Base-by-base conservation (phyloP, 2,113 vertebrate species). In the Heliornis fulica region DNA sequence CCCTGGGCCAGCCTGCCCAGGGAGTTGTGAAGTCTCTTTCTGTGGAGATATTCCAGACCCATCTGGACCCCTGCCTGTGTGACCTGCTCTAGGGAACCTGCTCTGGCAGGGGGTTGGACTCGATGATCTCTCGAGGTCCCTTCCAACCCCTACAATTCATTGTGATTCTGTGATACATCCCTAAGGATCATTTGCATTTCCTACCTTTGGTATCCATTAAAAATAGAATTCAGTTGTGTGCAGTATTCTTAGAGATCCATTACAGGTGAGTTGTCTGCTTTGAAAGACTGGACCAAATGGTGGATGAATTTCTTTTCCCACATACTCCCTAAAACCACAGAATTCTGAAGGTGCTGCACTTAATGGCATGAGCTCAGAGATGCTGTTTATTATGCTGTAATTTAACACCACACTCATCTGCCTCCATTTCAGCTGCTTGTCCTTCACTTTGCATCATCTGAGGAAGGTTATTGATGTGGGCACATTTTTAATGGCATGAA, bases 401-500 rank as follows among this genome's bases (percentile, higher is more conserved):
- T 81, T 64, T 83, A 78, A 60, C 72, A 70, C 63, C 43, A 13
- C 5, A 9, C 81, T 64, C 63, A 17, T 66, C 21, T 6, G 53
- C 70, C 71, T 51, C 65, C 66, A 45, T 82, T 87, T 94, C 88
- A 84, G 57, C 75, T 68, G 57, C 90, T 94, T 89, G 93, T 79
- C 96, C 94, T 97, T 98, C 91, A 95, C 76, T 50, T 54, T 77
- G 45, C 63, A 21, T 40, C 80, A 32, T 88, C 74, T 40, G 57
- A 54, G 68, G 31, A 78, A 86, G 87, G 91, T 91, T 83, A 97
- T 94, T 94, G 97, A 96, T 88, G 79, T 87, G 87, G 87, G 76
- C 66, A 61, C 66, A 56, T 60, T 80, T 91, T 87, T 98, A 96
- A 98, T 98, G 97, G 97, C 94, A 91, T 57, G 13, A 93, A 94